These are phyloP conservation scores for Campopleginae sp. DNA, from an alignment of 2,888 invertebrate species.

Conservation along the genomic window DNA sequence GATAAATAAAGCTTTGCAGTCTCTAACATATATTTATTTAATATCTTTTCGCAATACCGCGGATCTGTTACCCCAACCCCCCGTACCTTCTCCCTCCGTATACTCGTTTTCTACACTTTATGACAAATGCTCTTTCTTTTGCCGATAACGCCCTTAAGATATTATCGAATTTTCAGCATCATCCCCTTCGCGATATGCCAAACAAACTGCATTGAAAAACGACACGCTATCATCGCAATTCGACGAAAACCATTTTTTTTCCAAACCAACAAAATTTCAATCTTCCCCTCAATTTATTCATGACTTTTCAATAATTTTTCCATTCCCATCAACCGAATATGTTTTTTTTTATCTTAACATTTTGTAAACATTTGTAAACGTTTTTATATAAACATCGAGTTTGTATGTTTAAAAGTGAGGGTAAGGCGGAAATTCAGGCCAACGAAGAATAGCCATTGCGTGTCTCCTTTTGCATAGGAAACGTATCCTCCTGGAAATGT, in stretches of 20 bases:
- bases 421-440: not conserved
- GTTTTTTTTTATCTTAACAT: too few relatives aligned
- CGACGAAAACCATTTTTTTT: not conserved
- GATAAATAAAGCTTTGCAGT: conserved; percentile 49
- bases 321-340: not conserved
- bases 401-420: not conserved
- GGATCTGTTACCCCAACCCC: not conserved
- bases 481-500: not conserved
- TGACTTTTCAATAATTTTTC: not conserved
- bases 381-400: not conserved
- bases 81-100: not conserved
- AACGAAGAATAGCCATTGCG: conserved; percentile 22
- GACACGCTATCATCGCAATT: not conserved
- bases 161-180: conserved; percentile 44
- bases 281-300: not conserved
- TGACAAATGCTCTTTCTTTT: conserved; percentile 31
- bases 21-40: conserved; percentile 40
- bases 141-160: conserved; percentile 30
- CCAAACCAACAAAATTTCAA: not conserved
- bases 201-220: conserved; percentile 14
- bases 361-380: too few relatives aligned
- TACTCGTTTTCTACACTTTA: not conserved
- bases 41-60: conserved; percentile 23
- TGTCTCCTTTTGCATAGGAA: conserved; percentile 12
- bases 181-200: not conserved